Evolutionary conservation across 2,797 vertebrate species (phyloP), one percentile per base, ranked within the genome.

Genomic region (Gymnoscopelus braueri): DNA sequence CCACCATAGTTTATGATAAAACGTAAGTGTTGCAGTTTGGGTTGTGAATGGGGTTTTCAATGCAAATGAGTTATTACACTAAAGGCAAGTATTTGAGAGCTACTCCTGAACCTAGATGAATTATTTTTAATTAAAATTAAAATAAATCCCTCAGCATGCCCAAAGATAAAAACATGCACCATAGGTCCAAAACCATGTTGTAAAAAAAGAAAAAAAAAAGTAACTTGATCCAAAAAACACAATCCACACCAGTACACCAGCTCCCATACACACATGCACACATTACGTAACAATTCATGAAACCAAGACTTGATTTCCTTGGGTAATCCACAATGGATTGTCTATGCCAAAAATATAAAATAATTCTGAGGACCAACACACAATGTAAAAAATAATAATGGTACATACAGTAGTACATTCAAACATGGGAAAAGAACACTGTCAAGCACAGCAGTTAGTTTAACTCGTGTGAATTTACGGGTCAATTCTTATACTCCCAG

Each of bases 1-100:
- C 79, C 82, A 89, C 88, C 87, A 92, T 88, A 90, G 85, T 88
- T 78, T 83, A 89, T 88, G 88, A 93, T 79, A 91, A 90, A 89
- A 87, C 79, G 74, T 73, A 65, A 68, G 84, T 73, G 65, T 72
- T 83, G 85, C 81, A 52, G 69, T 76, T 77, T 24, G 60, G 65
- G 81, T 65, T 56, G 39, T 56, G 61, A 57, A 62, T 54, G 59
- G 58, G 60, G 61, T 67, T 71, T 64, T 59, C 11, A 39, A 73
- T 61, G 67, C 72, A 71, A 15, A 79, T 5, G 2, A 78, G 51
- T 79, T 67, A 51, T 66, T 58, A 56, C 85, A 78, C 61, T 68
- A 77, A 75, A 12, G 69, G 52, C 60, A 69, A 52, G 52, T 79
- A 50, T 72, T 39, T 77, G 61, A 52, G 49, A 26, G 13, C 56